These are phyloP conservation scores for Dolichotis patagonum DNA, from an alignment of 2,113 vertebrate genomes.

Conservation along the genomic window DNA sequence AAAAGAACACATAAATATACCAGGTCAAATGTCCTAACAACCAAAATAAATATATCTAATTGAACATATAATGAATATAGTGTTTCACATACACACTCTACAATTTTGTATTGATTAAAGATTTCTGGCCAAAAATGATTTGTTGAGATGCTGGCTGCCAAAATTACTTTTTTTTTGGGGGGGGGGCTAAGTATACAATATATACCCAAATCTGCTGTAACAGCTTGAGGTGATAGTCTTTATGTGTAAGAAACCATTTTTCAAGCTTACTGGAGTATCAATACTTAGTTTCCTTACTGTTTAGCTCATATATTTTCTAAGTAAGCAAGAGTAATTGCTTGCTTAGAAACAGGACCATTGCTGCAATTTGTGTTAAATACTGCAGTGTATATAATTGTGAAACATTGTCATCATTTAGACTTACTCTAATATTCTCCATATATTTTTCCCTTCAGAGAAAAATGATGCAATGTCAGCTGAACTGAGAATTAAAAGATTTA, in stretches of 20 bases:
- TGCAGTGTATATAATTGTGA: not conserved
- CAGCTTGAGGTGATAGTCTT: not conserved
- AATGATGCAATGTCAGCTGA: not conserved
- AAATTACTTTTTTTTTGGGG: constrained; percentile 6
- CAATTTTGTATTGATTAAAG: not conserved
- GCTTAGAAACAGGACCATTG: not conserved
- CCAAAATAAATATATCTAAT: not conserved
- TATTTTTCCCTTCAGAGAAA: not conserved
- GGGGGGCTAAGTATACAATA: not conserved
- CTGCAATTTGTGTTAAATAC: not conserved
- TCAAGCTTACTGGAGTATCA: constrained; percentile 6
- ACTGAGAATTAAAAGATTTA: not conserved
- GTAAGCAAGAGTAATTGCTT: not conserved
- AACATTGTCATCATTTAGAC: not conserved
- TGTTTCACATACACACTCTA: not conserved
- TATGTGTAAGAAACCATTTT: not conserved
- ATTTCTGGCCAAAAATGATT: not conserved
- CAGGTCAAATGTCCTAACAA: not conserved
- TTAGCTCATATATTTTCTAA: not conserved
- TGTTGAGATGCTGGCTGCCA: not conserved
- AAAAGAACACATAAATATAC: not conserved
- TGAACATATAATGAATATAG: constrained; percentile 29
- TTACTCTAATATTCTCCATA: not conserved
- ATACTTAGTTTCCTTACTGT: not conserved
- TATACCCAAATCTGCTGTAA: not conserved